phyloP scores from a whole-genome alignment of 2,888 invertebrate genomes.

The Mythimna impura region DNA sequence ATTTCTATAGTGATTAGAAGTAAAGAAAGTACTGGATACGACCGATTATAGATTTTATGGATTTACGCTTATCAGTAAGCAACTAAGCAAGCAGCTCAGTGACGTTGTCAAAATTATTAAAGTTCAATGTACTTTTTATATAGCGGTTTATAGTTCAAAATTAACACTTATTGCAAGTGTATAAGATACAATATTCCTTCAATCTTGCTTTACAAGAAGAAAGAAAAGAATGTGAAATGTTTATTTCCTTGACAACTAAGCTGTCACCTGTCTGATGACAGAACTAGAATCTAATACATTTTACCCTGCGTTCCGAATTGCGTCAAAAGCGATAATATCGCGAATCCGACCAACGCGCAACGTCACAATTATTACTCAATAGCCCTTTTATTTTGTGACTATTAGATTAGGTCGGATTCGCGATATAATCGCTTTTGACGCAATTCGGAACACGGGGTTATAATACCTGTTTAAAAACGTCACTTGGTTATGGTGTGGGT shows the following conservation, averaged over 20 bases:
- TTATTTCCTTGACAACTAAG: conserved; percentile 19
- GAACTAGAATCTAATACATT: neutral
- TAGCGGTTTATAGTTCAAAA: conserved; percentile 24
- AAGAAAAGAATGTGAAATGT: neutral
- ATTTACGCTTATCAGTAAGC: conserved; percentile 47
- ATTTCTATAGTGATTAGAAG: conserved; percentile 37
- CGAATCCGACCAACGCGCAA: too few species aligned
- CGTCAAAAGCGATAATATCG: too few species aligned
- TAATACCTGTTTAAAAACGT: too few species aligned
- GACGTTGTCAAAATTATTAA: conserved; percentile 58
- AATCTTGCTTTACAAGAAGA: neutral
- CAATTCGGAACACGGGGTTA: too few species aligned
- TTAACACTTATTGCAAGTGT: neutral
- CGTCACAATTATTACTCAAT: too few species aligned
- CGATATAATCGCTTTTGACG: too few species aligned
- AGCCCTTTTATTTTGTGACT: too few species aligned
- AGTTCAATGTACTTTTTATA: conserved; percentile 13
- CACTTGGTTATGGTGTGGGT: too few species aligned
- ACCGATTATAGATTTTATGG: conserved; percentile 29
- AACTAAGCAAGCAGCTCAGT: conserved; percentile 39
- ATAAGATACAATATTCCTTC: conserved; percentile 36
- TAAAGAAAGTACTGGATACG: conserved; percentile 45
- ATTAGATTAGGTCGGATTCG: too few species aligned
- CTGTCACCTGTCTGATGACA: conserved; percentile 15
- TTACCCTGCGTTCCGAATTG: too few species aligned